Base-by-base conservation (phyloP, 2,113 vertebrate species). In the Eurystomus gularis region DNA sequence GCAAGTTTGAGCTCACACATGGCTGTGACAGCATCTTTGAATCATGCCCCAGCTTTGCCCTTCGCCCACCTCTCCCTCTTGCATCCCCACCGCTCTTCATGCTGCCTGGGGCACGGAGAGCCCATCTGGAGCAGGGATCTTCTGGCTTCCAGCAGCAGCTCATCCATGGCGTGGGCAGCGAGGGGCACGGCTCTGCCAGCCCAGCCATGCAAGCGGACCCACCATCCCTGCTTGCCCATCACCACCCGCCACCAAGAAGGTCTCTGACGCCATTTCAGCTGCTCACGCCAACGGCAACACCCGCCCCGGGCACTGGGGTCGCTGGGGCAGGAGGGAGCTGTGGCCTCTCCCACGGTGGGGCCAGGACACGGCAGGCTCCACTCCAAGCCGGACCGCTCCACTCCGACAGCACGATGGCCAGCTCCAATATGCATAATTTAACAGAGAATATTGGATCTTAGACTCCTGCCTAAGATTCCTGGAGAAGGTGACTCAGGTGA, bases 1-100 rank as follows among this genome's bases (percentile, higher is more conserved):
- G 58, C 58, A 26, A 69, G 24, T 11, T 9, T 7, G 7, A 26
- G 42, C 1, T 0, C 31, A 11, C 10, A 1, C 0, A 9, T 1
- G 10, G 54, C 19, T 20, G 52, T 20, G 62, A 24, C 2, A 9
- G 21, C 6, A 28, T 13, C 25, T 16, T 7, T 25, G 57, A 54
- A 62, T 11, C 3, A 10, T 19, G 13, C 29, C 40, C 62, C 23
- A 17, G 35, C 8, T 46, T 12, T 52, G 42, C 17, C 10, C 48
- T 31, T 57, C 5, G 33, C 6, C 73, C 51, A 25, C 5, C 37
- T 11, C 46, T 28, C 14, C 39, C 13, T 2, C 46, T 42, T 10
- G 6, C 78, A 39, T 13, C 35, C 76, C 37, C 4, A 2, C 28
- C 2, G 13, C 73, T 16, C 31, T 7, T 28, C 35, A 7, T 4